Evolutionary conservation across 2,888 invertebrate species (phyloP).

Genomic region (Eupithecia tripunctaria): DNA sequence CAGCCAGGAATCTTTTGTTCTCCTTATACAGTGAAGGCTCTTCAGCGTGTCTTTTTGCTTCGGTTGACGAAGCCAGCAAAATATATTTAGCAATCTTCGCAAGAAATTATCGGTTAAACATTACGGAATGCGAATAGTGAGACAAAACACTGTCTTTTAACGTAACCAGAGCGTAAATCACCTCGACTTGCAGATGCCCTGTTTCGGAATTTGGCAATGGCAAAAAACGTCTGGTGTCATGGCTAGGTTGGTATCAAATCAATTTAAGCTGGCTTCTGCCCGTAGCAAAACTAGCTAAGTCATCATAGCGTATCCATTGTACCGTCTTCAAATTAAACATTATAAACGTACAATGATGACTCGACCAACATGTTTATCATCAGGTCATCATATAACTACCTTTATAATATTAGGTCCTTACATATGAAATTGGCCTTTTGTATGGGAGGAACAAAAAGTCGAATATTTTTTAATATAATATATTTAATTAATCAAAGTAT

Average conservation of each 20-base stretch:
- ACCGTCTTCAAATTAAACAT: too few relatives aligned
- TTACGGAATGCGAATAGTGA: background rate
- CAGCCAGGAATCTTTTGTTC: conserved; percentile 60
- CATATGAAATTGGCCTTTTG: too few relatives aligned
- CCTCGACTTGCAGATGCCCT: background rate
- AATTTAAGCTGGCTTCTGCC: background rate
- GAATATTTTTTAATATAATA: too few relatives aligned
- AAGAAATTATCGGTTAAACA: background rate
- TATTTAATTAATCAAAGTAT: too few relatives aligned
- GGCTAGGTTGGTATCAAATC: background rate
- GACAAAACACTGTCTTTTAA: background rate
- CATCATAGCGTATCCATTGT: too few relatives aligned
- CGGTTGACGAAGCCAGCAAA: conserved; percentile 42
- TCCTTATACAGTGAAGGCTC: conserved; percentile 54
- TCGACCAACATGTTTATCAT: too few relatives aligned
- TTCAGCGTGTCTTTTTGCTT: conserved; percentile 51
- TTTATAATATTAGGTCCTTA: too few relatives aligned
- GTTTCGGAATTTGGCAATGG: background rate
- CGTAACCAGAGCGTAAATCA: background rate
- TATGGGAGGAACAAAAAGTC: too few relatives aligned
- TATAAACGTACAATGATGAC: too few relatives aligned
- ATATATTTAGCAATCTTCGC: background rate
- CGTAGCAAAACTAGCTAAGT: background rate
- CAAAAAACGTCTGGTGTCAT: background rate
- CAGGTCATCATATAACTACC: too few relatives aligned